Evolutionary conservation across 2,888 invertebrate species (phyloP), one percentile per base, ranked within the genome.

Genomic region (Cotesia congregata): DNA sequence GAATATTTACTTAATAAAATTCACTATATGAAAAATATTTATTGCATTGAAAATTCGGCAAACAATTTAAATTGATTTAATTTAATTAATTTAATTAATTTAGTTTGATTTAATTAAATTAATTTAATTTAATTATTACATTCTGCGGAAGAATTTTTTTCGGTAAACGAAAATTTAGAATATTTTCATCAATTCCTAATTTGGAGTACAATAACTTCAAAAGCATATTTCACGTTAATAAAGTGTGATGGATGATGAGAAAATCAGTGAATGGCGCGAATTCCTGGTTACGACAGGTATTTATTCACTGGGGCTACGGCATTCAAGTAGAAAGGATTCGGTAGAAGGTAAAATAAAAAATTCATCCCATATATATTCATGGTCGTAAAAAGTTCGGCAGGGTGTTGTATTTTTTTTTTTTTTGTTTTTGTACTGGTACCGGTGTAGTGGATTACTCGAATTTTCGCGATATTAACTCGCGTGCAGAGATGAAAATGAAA

Each of bases 231-330:
- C 73, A 50, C 65, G 67, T 59, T 73, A 73, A 73, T 73, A 73
- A 50, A 73, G 67, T 59, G 67, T 73, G 73, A 73, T 73, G 65
- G 30, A 73, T 73, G 73, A 73, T 73, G 73, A 65, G 50, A 73
- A 73, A 73, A 73, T 67, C 59, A 67, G 59, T 65, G 73, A 67
- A 73, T 65, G 38, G 73, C 67, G 67, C 50, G 62, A 62, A 39
- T 40, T 41, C 62, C 17, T 73, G 73, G 59, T 73, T 50, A 73
- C n/a, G 73, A 73, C 73, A 73, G 73, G 50, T 65, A 73, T 73
- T 73, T 67, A 73, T 59, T 67, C 71, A 67, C 59, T 65, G 12
- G 62, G 17, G 7, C 65, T 12, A 50, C 12, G 61, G 60, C 50
- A 70, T 70, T 62, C 60, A 60, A 61, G 39, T 15, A 59, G 7